Base-by-base conservation (phyloP, 2,888 invertebrate genomes). In the Idaea dimidiata region DNA sequence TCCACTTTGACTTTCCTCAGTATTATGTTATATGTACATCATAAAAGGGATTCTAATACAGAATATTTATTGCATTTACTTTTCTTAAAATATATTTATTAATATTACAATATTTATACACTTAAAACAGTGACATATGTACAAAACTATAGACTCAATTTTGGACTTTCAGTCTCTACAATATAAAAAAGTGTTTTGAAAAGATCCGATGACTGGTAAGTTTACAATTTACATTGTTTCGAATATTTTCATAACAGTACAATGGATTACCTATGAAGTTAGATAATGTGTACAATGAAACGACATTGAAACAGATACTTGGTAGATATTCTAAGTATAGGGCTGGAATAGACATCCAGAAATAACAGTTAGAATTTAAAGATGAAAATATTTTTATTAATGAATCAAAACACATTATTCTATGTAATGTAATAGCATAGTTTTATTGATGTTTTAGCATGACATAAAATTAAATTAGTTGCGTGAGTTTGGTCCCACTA, bases 131-230 rank as follows among this genome's bases (percentile, higher is more conserved):
- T 86, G 89, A 88, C 79, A 77, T 88, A 87, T 92, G 84, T 92
- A 92, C 91, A 92, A 91, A 90, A 91, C 87, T 90, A 90, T 90
- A 91, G 89, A 91, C 89, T 91, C 90, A 88, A 90, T 88, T 89
- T 88, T 88, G 89, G 91, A 91, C 91, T 91, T 91, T 91, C 91
- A 91, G 91, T 91, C 91, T 91, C 90, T 90, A 91, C 84, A 85
- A 83, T 88, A 83, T 85, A 83, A 82, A 78, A 84, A 82, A 87
- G 74, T 83, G 77, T 81, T 80, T 75, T 72, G 75, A 83, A 87
- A 85, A 76, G 80, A 84, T 84, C 78, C 72, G 76, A 81, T 74
- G 74, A 73, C 56, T 6, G 17, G 18, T 56, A 56, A 14, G 18
- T 56, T 43, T 56, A 18, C 56, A 56, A 56, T 56, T 17, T 56